Conservation (phyloP, 2,888 invertebrate genomes). For the Xestia ashworthii region DNA sequence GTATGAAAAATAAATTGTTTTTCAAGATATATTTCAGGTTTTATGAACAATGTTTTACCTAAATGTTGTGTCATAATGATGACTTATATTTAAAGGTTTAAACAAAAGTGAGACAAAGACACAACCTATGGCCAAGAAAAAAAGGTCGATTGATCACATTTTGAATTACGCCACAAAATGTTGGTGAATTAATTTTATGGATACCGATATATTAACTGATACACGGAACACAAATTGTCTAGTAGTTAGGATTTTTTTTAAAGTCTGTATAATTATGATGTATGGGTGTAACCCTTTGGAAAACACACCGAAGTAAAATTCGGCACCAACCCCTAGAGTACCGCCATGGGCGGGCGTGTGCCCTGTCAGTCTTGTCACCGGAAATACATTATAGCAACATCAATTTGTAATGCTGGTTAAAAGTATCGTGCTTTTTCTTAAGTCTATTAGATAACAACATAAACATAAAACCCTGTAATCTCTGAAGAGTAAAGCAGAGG, state of each 20-base stretch:
- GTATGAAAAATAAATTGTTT: background rate
- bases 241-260: background rate
- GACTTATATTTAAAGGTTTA: background rate
- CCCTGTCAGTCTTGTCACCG: too few relatives aligned
- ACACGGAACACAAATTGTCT: background rate
- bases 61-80: background rate
- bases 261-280: background rate
- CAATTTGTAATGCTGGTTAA: slow-evolving; percentile 21
- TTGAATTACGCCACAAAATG: background rate
- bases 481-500: background rate
- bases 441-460: slow-evolving; percentile 7
- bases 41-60: background rate
- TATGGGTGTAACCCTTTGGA: too few relatives aligned
- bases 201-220: background rate
- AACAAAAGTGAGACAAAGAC: background rate
- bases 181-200: background rate
- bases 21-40: background rate
- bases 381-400: slow-evolving; percentile 37
- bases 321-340: background rate
- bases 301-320: background rate
- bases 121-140: background rate
- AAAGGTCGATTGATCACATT: background rate
- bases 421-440: background rate
- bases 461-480: background rate
- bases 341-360: background rate